Evolutionary conservation across 2,113 vertebrate species (phyloP).

Genomic region (Symphodus melops): DNA sequence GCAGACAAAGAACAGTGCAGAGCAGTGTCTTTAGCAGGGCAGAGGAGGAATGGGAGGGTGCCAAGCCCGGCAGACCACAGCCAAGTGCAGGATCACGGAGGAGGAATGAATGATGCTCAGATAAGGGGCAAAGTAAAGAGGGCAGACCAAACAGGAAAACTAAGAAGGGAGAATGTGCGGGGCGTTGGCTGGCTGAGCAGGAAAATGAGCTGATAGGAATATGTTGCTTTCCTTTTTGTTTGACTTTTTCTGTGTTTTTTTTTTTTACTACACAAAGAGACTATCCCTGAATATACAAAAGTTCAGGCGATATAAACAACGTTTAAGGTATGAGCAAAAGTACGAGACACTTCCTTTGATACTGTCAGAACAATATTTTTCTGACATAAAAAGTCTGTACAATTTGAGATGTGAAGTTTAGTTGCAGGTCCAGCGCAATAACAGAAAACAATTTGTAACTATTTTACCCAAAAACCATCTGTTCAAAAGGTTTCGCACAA

Average conservation of each 20-base stretch:
- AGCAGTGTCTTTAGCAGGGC: constrained; percentile 70
- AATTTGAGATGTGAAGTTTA: background rate
- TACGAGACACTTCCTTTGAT: no score
- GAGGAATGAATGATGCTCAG: constrained; percentile 83
- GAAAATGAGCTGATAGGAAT: constrained; percentile 66
- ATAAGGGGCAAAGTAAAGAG: constrained; percentile 82
- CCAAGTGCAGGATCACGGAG: constrained; percentile 78
- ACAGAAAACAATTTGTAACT: constrained; percentile 9
- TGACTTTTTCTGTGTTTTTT: constrained; percentile 3
- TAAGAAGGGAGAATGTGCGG: constrained; percentile 70
- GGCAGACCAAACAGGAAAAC: constrained; percentile 87
- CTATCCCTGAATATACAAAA: background rate
- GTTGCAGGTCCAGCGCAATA: background rate
- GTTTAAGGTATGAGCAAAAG: no score
- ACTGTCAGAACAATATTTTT: no score
- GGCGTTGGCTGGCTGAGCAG: constrained; percentile 73
- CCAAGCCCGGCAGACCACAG: constrained; percentile 72
- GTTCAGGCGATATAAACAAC: no score
- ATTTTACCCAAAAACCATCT: constrained; percentile 8
- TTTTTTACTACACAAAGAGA: background rate
- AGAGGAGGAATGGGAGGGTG: constrained; percentile 68
- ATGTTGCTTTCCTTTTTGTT: constrained; percentile 39
- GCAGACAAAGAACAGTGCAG: constrained; percentile 72
- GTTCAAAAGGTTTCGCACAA: constrained; percentile 8
- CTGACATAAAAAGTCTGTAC: background rate